Conservation (phyloP, 30 jellyfish, hydroid and myxozoan species). For the Aurelia aurita complex sp. Pacific region DNA sequence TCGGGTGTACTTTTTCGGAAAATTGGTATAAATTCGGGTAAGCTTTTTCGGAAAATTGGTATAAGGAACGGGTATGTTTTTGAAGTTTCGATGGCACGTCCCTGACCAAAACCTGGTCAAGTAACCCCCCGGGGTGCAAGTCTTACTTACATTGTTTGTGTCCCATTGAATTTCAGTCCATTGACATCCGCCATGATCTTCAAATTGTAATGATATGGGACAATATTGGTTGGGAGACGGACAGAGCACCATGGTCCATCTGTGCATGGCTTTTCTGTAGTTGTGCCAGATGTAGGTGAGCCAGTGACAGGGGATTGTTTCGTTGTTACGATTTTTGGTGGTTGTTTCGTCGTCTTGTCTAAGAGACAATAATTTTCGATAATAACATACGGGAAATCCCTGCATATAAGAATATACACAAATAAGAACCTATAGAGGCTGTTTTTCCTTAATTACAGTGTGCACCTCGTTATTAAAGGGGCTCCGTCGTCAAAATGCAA, state of each 20-base stretch:
- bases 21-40: no score
- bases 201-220: slow-evolving; percentile 80
- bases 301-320: slow-evolving; percentile 2
- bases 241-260: slow-evolving; percentile 82
- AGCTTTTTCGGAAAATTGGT: no score
- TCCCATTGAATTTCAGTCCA: slow-evolving; percentile 66
- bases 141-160: slow-evolving; percentile 37
- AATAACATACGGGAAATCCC: background rate
- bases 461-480: no score
- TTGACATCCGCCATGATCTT: slow-evolving; percentile 57
- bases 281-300: slow-evolving; percentile 5
- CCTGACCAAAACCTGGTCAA: no score
- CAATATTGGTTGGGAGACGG: slow-evolving; percentile 71
- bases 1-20: no score
- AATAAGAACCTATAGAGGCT: background rate
- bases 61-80: no score
- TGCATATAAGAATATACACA: background rate
- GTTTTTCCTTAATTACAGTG: background rate
- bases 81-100: no score
- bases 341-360: no score
- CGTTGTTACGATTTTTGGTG: no score
- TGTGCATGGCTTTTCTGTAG: slow-evolving; percentile 54
- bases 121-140: no score
- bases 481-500: no score
- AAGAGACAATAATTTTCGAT: no score